Evolutionary conservation across 2,888 invertebrate species (phyloP).

Genomic region (Epicampocera succincta): DNA sequence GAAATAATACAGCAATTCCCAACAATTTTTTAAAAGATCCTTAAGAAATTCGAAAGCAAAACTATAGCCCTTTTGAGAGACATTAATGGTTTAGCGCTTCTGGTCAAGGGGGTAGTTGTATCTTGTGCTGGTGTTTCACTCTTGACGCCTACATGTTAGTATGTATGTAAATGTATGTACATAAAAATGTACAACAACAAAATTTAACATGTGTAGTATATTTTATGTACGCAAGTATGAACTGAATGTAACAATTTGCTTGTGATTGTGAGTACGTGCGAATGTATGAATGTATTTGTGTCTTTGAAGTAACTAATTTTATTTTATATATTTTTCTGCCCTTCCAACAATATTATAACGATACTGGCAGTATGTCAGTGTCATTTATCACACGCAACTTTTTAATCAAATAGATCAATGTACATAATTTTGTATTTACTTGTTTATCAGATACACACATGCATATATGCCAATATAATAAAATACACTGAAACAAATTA

Average conservation of each 20-base stretch:
- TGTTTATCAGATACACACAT: neutral
- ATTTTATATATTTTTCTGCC: neutral
- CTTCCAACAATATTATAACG: conserved; percentile 10
- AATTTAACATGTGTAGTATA: conserved; percentile 23
- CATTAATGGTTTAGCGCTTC: no score
- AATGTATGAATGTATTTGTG: conserved; percentile 3
- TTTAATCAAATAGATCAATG: conserved; percentile 75
- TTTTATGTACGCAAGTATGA: conserved; percentile 43
- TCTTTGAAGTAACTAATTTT: conserved; percentile 3
- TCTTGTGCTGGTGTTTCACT: no score
- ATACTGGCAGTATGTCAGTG: conserved; percentile 57
- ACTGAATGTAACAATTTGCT: conserved; percentile 3
- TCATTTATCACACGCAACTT: conserved; percentile 79
- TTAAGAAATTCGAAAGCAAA: no score
- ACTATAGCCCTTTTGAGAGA: no score
- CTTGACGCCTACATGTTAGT: no score
- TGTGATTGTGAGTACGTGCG: neutral
- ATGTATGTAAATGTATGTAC: neutral
- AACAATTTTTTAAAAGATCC: no score
- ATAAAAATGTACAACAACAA: conserved; percentile 44
- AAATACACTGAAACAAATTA: neutral
- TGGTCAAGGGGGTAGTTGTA: no score
- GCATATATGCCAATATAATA: neutral
- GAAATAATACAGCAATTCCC: no score
- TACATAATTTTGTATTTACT: neutral